A percentile compares a stretch with the other conserved stretches of the same genome.
phyloP scores from a whole-genome alignment of 1,140 invertebrate species.

The Platorchestia sp. region DNA sequence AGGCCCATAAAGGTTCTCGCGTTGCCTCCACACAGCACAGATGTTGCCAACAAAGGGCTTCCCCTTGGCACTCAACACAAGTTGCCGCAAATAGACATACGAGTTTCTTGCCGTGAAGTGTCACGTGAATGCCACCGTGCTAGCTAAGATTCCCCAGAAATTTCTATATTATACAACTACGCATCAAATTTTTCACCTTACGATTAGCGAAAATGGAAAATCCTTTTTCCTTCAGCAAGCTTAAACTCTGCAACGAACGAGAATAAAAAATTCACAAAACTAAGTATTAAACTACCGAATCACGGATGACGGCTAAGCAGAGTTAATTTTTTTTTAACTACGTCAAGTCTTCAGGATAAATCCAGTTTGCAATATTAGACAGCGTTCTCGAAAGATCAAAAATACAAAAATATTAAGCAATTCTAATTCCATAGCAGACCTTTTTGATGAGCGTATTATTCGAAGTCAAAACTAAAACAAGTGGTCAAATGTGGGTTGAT shows the following conservation, averaged over 20 bases:
- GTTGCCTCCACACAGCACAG: not conserved
- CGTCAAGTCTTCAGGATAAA: not conserved
- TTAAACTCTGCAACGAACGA: no score
- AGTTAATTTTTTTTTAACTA: no score
- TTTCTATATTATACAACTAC: not conserved
- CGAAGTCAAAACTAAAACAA: not conserved
- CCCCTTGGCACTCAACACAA: not conserved
- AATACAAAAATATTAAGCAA: not conserved
- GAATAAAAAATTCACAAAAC: no score
- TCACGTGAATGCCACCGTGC: not conserved
- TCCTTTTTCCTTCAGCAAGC: no score
- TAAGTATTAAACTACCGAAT: no score
- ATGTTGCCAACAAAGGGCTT: conserved; percentile 37
- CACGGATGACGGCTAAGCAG: no score
- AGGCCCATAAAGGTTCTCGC: not conserved
- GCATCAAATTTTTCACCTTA: not conserved
- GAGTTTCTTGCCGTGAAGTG: not conserved
- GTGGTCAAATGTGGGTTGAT: not conserved
- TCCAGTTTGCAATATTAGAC: not conserved
- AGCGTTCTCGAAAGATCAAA: not conserved
- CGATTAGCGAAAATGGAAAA: no score
- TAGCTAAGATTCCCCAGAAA: not conserved
- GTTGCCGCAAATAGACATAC: not conserved
- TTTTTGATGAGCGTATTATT: not conserved
- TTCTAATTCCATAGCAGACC: not conserved